Evolutionary conservation across 2,888 invertebrate genomes (phyloP).

Genomic region (Drosophila lutescens): DNA sequence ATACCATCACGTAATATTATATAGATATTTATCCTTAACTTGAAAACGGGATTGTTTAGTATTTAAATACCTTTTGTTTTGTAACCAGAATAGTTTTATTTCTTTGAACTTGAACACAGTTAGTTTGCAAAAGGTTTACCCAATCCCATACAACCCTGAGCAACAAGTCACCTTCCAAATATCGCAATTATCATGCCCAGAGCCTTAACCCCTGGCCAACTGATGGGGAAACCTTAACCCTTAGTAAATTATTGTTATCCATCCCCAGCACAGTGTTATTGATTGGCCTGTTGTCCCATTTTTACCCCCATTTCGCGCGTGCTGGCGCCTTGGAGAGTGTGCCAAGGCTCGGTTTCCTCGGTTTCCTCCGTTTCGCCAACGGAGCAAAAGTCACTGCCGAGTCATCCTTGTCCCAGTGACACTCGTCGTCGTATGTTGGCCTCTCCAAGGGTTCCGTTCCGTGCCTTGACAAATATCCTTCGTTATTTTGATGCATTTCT

Average conservation of each 20-base stretch:
- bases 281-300: constrained; percentile 27
- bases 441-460: constrained; percentile 43
- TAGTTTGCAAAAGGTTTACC: background rate
- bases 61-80: too few relatives aligned
- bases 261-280: constrained; percentile 22
- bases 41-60: too few relatives aligned
- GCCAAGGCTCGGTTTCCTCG: constrained; percentile 41
- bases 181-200: constrained; percentile 15
- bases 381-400: constrained; percentile 12
- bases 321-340: constrained; percentile 29
- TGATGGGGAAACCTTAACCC: constrained; percentile 20
- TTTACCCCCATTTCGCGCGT: constrained; percentile 17
- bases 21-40: too few relatives aligned
- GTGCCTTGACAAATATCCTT: constrained; percentile 69
- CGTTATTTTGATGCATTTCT: constrained; percentile 76
- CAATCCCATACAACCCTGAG: background rate
- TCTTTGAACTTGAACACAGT: background rate
- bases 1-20: too few relatives aligned
- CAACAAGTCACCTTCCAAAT: constrained; percentile 14
- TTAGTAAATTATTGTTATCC: background rate
- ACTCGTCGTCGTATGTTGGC: constrained; percentile 6
- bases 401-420: constrained; percentile 34
- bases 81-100: background rate
- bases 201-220: constrained; percentile 25
- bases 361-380: constrained; percentile 2